Percentiles rank a stretch among this genome's conserved stretches.
phyloP scores from a whole-genome alignment of 2,113 vertebrate genomes.

The Pomatostomus ruficeps region DNA sequence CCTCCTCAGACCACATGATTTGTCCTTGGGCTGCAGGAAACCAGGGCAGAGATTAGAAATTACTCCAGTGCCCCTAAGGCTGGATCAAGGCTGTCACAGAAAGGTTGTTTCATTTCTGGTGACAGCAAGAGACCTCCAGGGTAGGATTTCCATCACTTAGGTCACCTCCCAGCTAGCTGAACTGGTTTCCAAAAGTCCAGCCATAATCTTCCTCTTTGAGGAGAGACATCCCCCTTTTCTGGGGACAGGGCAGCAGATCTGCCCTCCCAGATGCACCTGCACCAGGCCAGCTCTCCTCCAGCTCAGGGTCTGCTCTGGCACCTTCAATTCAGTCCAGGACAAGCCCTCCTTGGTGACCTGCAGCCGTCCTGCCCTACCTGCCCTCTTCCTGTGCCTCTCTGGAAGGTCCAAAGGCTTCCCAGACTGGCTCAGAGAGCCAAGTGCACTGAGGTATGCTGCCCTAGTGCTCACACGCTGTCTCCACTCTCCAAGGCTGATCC shows the following conservation, averaged over 20 bases:
- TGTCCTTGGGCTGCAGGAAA: background rate
- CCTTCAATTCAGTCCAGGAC: background rate
- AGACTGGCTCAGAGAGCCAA: background rate
- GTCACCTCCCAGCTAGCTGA: background rate
- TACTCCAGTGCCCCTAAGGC: background rate
- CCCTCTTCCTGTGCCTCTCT: background rate
- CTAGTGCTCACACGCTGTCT: fast-evolving
- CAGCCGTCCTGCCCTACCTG: background rate
- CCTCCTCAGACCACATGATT: background rate
- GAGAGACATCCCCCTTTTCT: background rate
- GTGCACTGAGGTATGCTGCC: fast-evolving
- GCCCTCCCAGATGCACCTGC: background rate
- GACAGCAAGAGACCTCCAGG: background rate
- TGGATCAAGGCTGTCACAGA: background rate
- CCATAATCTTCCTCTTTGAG: background rate
- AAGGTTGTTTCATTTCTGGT: background rate
- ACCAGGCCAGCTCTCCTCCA: background rate
- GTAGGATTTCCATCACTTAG: background rate
- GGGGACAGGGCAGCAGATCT: fast-evolving
- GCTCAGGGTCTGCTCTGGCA: background rate
- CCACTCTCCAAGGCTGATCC: background rate
- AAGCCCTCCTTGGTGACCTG: background rate
- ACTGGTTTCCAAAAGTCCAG: background rate
- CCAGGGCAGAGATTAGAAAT: background rate
- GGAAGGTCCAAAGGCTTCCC: background rate